phyloP scores from a whole-genome alignment of 2,797 vertebrate species.

The Crossoptilon crossoptilon region DNA sequence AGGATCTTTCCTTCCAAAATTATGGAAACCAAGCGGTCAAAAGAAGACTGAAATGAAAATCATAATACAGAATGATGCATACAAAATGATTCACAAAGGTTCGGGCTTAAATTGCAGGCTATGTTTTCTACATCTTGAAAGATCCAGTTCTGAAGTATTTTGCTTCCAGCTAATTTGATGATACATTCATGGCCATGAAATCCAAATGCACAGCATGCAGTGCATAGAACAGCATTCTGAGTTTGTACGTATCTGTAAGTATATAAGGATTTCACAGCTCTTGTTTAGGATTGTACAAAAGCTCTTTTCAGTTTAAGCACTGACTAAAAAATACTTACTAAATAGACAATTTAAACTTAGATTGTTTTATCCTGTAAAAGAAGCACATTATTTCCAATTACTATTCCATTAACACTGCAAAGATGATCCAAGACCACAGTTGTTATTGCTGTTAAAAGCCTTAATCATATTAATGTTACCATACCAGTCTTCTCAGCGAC shows the following conservation, averaged over 20 bases:
- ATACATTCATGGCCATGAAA: neutral
- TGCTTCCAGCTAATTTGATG: neutral
- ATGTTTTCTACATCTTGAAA: neutral
- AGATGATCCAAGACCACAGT: constrained; percentile 29
- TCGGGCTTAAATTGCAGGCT: neutral
- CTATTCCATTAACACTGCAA: constrained; percentile 25
- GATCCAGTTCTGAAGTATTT: neutral
- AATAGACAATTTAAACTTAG: neutral
- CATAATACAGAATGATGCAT: neutral
- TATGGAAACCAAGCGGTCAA: neutral
- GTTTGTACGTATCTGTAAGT: neutral
- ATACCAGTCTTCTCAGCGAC: constrained; percentile 28
- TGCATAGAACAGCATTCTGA: neutral
- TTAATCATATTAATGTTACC: constrained; percentile 52
- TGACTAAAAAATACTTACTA: constrained; percentile 25
- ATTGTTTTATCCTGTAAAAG: neutral
- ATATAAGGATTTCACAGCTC: neutral
- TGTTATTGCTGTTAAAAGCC: constrained; percentile 49
- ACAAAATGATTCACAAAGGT: neutral
- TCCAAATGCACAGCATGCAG: neutral
- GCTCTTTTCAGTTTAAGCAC: constrained; percentile 25
- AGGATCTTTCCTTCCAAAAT: neutral
- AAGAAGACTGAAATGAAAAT: neutral
- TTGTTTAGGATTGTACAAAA: neutral
- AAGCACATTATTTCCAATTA: constrained; percentile 38